phyloP scores from a whole-genome alignment of 2,113 vertebrate species.

The Bubo blakistoni region DNA sequence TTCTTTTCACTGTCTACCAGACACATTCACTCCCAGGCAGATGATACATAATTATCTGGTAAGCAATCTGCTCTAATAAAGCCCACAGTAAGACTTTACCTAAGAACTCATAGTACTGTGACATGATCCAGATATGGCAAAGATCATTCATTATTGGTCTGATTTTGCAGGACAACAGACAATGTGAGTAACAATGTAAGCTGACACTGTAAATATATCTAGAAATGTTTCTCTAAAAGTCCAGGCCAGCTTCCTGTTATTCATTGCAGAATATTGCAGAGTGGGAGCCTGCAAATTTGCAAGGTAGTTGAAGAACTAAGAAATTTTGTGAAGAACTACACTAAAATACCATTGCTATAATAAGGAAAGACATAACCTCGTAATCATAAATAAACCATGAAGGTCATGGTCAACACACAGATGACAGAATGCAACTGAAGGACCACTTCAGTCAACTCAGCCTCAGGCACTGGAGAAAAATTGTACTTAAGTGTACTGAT shows the following conservation, averaged over 20 bases:
- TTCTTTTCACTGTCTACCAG: background rate
- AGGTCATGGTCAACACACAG: constrained; percentile 48
- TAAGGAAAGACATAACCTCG: constrained; percentile 9
- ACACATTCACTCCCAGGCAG: background rate
- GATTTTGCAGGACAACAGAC: background rate
- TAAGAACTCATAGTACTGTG: background rate
- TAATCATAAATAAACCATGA: constrained; percentile 61
- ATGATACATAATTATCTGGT: background rate
- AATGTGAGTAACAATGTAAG: background rate
- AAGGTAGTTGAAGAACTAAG: background rate
- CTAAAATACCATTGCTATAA: background rate
- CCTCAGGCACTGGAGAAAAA: constrained; percentile 57
- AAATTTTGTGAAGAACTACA: background rate
- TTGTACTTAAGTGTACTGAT: constrained; percentile 46
- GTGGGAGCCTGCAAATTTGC: background rate
- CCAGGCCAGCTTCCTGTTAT: background rate
- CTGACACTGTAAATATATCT: background rate
- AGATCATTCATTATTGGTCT: background rate
- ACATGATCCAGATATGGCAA: background rate
- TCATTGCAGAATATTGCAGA: background rate
- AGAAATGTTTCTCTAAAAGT: background rate
- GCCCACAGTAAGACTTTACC: background rate
- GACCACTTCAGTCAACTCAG: constrained; percentile 43
- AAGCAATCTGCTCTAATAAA: background rate
- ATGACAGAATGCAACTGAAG: constrained; percentile 58